Evolutionary conservation across 2,888 invertebrate genomes (phyloP).

Genomic region (Dicycla oo): DNA sequence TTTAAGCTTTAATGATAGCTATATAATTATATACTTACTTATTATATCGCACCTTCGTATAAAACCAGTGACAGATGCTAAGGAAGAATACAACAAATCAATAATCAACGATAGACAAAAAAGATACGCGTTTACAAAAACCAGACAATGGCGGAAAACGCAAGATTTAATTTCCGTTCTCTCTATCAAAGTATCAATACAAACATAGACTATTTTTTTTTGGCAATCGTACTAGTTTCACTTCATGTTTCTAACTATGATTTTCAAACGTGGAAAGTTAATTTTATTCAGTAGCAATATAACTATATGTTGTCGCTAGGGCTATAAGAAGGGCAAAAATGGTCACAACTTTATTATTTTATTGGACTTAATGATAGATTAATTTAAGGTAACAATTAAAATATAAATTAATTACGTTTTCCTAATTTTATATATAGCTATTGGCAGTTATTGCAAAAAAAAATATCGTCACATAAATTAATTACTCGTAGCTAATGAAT

Average conservation of each 20-base stretch:
- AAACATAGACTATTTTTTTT: constrained; percentile 13
- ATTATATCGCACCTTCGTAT: no score
- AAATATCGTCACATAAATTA: not conserved
- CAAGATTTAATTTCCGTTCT: constrained; percentile 42
- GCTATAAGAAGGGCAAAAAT: not conserved
- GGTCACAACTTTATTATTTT: not conserved
- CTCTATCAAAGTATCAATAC: constrained; percentile 8
- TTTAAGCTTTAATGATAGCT: not conserved
- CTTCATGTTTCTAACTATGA: constrained; percentile 26
- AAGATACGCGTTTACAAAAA: not conserved
- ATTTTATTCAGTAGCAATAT: not conserved
- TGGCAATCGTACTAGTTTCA: constrained; percentile 1
- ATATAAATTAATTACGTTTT: not conserved
- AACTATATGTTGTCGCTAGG: not conserved
- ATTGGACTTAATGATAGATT: no score
- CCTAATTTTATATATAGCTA: not conserved
- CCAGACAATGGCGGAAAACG: constrained; percentile 29
- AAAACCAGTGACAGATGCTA: not conserved
- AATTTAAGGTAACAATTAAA: not conserved
- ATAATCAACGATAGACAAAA: not conserved
- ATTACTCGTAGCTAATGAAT: not conserved
- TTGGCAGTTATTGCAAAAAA: not conserved
- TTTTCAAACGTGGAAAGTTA: not conserved
- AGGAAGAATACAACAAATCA: constrained; percentile 10
- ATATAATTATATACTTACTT: not conserved